Evolutionary conservation across 2,113 vertebrate species (phyloP).

Genomic region (Tenrec ecaudatus): DNA sequence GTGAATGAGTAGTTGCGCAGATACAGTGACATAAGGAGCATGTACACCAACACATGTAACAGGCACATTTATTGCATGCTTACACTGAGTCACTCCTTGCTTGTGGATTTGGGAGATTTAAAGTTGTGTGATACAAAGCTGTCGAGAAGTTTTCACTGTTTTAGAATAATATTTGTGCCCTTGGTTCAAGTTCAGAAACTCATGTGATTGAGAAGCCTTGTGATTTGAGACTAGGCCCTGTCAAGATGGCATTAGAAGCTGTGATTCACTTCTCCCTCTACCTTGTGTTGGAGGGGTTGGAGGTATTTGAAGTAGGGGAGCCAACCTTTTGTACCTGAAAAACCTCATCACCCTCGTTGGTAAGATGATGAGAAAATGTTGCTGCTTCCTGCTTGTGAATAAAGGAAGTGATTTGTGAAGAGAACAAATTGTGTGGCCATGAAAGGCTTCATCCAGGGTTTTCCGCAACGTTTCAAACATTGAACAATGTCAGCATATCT

Average conservation of each 20-base stretch:
- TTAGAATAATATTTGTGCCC: constrained; percentile 5
- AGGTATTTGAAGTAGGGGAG: neutral
- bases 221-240: neutral
- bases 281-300: neutral
- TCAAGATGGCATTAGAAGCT: neutral
- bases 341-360: neutral
- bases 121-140: neutral
- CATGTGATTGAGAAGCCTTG: neutral
- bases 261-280: neutral
- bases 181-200: constrained; percentile 25
- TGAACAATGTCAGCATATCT: neutral
- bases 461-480: neutral
- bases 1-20: neutral
- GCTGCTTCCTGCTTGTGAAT: neutral
- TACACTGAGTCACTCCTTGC: neutral
- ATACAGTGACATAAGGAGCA: constrained; percentile 2
- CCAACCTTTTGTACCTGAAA: neutral
- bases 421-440: neutral
- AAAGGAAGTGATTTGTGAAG: neutral
- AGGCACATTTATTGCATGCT: neutral
- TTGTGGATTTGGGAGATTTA: neutral
- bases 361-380: neutral
- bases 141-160: neutral
- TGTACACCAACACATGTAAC: neutral
- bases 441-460: neutral